Percentiles rank a stretch among this genome's conserved stretches.
Conservation (phyloP, 2,888 invertebrate species). For the Antheraea yamamai region DNA sequence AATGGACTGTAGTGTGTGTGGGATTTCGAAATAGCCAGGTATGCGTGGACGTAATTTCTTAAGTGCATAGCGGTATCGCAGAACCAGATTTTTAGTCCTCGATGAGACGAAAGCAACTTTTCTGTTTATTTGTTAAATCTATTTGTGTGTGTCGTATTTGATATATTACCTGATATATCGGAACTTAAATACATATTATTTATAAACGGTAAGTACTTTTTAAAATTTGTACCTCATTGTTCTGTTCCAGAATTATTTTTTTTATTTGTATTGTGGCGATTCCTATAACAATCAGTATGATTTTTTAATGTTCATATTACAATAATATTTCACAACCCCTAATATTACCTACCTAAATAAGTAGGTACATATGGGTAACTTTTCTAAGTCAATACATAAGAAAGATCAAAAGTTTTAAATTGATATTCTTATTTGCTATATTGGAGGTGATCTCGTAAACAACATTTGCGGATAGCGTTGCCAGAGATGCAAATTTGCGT, state of each 20-base stretch:
- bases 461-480: background rate
- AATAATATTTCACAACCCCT: background rate
- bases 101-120: slow-evolving; percentile 52
- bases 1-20: slow-evolving; percentile 36
- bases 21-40: slow-evolving; percentile 39
- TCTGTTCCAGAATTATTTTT: background rate
- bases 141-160: slow-evolving; percentile 17
- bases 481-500: background rate
- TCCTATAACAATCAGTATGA: background rate
- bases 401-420: background rate
- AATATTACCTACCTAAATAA: background rate
- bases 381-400: background rate
- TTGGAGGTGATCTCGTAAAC: background rate
- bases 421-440: background rate
- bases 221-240: background rate
- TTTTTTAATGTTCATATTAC: background rate
- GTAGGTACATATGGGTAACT: background rate
- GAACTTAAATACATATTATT: slow-evolving; percentile 22
- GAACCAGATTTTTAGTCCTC: slow-evolving; percentile 64
- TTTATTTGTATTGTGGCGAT: background rate
- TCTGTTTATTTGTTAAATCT: slow-evolving; percentile 50
- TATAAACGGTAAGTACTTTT: slow-evolving; percentile 38
- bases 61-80: slow-evolving; percentile 67
- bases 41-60: slow-evolving; percentile 41
- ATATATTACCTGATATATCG: slow-evolving; percentile 16